Conservation (phyloP, 2,888 invertebrate species). For the Acleris literana region DNA sequence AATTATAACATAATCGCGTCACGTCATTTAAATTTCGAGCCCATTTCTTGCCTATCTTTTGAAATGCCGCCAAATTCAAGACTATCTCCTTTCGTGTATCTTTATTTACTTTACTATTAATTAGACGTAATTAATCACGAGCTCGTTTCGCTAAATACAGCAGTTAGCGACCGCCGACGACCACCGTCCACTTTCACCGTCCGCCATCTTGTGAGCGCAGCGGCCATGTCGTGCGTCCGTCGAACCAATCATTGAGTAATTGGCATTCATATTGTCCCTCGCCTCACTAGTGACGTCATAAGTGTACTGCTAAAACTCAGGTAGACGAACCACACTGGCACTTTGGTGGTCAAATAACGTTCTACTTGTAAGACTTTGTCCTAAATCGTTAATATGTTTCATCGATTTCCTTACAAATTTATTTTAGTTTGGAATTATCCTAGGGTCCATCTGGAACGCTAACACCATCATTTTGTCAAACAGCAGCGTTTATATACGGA, state of each 20-base stretch:
- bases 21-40: not conserved
- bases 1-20: no score
- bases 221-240: constrained; percentile 59
- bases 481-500: no score
- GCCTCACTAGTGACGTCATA: constrained; percentile 51
- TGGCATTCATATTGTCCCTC: constrained; percentile 63
- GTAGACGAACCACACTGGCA: not conserved
- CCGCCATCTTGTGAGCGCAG: constrained; percentile 69
- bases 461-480: no score
- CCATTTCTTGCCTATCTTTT: not conserved
- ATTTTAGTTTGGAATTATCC: not conserved
- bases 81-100: not conserved
- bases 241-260: constrained; percentile 62
- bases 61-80: not conserved
- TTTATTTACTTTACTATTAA: constrained; percentile 16
- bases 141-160: constrained; percentile 25
- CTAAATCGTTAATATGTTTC: constrained; percentile 1
- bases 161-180: constrained; percentile 51
- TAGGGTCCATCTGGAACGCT: not conserved
- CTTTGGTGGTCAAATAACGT: constrained; percentile 12
- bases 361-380: constrained; percentile 6
- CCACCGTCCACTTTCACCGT: constrained; percentile 76
- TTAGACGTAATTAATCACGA: constrained; percentile 18
- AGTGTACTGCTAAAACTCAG: constrained; percentile 37
- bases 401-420: not conserved